Conservation (phyloP, 2,113 vertebrate genomes). For the Cyprichromis sp. region DNA sequence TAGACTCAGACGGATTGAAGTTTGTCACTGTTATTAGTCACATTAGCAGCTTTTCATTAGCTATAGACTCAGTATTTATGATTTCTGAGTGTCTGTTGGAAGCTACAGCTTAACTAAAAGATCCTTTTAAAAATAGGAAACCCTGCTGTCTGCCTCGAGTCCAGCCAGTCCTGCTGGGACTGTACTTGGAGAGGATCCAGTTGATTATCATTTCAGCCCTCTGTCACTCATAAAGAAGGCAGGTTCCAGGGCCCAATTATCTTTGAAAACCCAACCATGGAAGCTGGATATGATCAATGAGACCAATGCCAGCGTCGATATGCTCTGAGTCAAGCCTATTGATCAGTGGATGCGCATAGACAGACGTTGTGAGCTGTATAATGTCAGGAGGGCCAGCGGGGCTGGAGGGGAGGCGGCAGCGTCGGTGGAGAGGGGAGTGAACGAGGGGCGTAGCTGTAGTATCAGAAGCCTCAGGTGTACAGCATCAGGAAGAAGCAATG, state of each 20-base stretch:
- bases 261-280: slow-evolving; percentile 77
- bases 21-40: background rate
- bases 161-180: slow-evolving; percentile 43
- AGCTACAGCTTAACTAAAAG: slow-evolving; percentile 20
- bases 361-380: slow-evolving; percentile 80
- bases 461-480: slow-evolving; percentile 84
- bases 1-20: background rate
- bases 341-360: slow-evolving; percentile 83
- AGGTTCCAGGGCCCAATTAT: slow-evolving; percentile 81
- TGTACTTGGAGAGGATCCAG: slow-evolving; percentile 52
- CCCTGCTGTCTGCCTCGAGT: slow-evolving; percentile 26
- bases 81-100: slow-evolving; percentile 8
- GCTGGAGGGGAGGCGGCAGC: background rate
- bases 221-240: slow-evolving; percentile 67
- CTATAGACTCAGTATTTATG: slow-evolving; percentile 2
- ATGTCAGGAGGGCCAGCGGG: slow-evolving; percentile 75
- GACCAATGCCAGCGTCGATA: slow-evolving; percentile 79
- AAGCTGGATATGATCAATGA: slow-evolving; percentile 87
- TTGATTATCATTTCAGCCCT: slow-evolving; percentile 65
- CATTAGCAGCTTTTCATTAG: background rate
- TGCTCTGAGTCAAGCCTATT: slow-evolving; percentile 80
- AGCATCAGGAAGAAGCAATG: slow-evolving; percentile 80
- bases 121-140: slow-evolving; percentile 38
- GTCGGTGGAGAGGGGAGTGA: background rate
- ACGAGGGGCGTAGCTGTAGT: slow-evolving; percentile 14